Conservation (phyloP, 2,113 vertebrate genomes). For the Cairina moschata region DNA sequence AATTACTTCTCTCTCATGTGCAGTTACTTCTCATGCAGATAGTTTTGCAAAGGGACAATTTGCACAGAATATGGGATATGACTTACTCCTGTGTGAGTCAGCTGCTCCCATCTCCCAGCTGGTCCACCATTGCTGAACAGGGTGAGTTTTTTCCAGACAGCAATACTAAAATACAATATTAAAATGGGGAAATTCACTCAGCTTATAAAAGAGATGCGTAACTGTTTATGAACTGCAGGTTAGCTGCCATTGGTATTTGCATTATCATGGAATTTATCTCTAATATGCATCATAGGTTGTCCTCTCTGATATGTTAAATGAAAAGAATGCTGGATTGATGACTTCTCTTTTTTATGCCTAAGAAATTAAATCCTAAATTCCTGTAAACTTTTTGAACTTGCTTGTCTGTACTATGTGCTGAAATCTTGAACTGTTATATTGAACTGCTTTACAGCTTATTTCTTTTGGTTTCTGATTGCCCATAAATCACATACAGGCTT, state of each 20-base stretch:
- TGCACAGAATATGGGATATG: not conserved
- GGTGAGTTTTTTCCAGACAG: not conserved
- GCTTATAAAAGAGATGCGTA: not conserved
- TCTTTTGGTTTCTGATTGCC: not conserved
- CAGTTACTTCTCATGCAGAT: not conserved
- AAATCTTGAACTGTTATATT: not conserved
- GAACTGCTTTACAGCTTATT: not conserved
- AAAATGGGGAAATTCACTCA: not conserved
- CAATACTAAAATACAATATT: not conserved
- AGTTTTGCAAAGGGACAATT: not conserved
- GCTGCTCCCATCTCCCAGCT: not conserved
- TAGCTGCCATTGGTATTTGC: not conserved
- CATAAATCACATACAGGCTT: not conserved
- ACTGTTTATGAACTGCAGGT: not conserved
- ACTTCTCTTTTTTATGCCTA: not conserved
- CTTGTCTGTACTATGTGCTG: not conserved
- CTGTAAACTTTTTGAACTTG: not conserved
- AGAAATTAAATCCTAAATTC: not conserved
- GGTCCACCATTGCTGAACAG: not conserved
- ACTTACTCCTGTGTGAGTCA: not conserved
- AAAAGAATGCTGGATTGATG: not conserved
- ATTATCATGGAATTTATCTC: not conserved
- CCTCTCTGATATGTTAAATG: not conserved
- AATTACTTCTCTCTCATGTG: not conserved
- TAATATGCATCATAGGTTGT: not conserved